A percentile compares a stretch with the other conserved stretches of the same genome.
Conservation (phyloP, 2,113 vertebrate species). For the Axis porcinus region DNA sequence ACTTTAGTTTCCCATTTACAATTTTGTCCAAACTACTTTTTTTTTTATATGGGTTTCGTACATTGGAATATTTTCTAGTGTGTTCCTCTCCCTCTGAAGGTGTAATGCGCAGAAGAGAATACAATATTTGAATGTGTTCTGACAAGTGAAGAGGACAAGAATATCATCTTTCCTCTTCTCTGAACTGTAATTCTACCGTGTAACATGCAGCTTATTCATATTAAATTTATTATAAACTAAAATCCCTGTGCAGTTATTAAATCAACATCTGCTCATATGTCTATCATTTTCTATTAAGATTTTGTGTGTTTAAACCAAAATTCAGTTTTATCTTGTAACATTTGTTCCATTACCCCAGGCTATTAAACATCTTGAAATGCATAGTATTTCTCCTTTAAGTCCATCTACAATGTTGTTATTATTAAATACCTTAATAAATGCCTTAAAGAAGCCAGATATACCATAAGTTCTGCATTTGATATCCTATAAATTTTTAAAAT, state of each 20-base stretch:
- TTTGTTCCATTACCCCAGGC: not conserved
- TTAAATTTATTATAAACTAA: not conserved
- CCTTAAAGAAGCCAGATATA: not conserved
- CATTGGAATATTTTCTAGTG: not conserved
- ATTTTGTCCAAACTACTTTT: not conserved
- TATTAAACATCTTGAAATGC: not conserved
- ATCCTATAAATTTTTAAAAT: not conserved
- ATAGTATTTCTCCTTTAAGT: not conserved
- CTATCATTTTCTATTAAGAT: not conserved
- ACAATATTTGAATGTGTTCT: not conserved
- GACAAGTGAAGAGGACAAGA: not conserved
- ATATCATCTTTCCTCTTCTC: not conserved
- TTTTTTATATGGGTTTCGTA: not conserved
- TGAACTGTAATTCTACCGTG: not conserved
- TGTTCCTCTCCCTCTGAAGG: not conserved
- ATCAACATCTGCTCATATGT: not conserved
- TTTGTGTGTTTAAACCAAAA: not conserved
- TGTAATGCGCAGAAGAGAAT: not conserved
- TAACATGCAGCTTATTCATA: not conserved
- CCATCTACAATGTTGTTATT: not conserved
- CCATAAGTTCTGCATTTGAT: not conserved
- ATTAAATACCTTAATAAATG: not conserved
- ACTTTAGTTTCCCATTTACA: not conserved
- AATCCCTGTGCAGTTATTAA: not conserved
- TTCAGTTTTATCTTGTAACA: not conserved